Evolutionary conservation across 64 coral and sea anemone species (phyloP).

Genomic region (Dendrophyllia cribrosa): DNA sequence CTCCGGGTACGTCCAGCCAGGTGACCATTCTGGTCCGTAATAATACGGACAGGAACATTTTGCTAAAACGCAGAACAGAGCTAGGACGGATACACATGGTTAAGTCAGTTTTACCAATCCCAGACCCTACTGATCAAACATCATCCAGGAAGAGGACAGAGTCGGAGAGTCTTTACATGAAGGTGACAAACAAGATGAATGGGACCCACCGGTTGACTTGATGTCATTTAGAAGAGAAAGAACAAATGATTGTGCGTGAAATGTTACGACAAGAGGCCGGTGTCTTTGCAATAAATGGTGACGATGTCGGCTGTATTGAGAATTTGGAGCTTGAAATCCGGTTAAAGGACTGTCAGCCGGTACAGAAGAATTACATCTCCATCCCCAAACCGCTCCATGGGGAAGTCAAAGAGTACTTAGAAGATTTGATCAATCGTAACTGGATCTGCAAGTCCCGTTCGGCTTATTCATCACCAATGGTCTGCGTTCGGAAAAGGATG

Average conservation of each 20-base stretch:
- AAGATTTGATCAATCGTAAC: constrained; percentile 48
- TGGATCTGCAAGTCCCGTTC: constrained; percentile 40
- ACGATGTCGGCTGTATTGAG: constrained; percentile 50
- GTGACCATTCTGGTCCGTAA: constrained; percentile 44
- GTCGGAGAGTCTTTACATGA: background rate
- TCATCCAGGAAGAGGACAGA: background rate
- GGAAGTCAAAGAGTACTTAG: constrained; percentile 49
- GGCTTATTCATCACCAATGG: constrained; percentile 60
- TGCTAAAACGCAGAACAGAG: constrained; percentile 33
- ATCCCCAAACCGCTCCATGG: constrained; percentile 63
- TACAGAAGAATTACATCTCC: constrained; percentile 31
- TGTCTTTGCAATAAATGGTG: constrained; percentile 42
- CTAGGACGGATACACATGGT: constrained; percentile 44
- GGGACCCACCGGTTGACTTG: constrained; percentile 18
- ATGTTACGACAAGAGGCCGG: constrained; percentile 69
- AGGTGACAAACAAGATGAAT: constrained; percentile 6
- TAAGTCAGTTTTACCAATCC: constrained; percentile 38
- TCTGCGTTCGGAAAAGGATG: constrained; percentile 45
- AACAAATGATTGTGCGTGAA: constrained; percentile 19
- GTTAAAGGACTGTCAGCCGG: constrained; percentile 49
- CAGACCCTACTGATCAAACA: background rate
- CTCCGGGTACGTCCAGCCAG: background rate
- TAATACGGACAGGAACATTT: constrained; percentile 38
- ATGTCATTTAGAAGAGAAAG: constrained; percentile 12
- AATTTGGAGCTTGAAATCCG: constrained; percentile 58